Percentiles rank a stretch among this genome's conserved stretches.
These are phyloP conservation scores for Atractosteus spatula DNA, from an alignment of 2,113 vertebrate species.

Conservation along the genomic window DNA sequence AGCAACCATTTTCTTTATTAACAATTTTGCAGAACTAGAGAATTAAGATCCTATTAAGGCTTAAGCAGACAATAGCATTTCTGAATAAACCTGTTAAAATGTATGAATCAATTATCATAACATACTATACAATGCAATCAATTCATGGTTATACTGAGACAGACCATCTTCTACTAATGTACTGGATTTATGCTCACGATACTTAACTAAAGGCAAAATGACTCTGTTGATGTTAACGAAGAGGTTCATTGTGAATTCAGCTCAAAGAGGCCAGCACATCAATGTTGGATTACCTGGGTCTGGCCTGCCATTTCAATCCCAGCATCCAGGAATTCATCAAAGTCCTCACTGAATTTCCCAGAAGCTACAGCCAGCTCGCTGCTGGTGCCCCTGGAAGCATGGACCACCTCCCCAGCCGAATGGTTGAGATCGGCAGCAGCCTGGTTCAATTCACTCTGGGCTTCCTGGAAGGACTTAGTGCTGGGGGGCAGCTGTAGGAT, in stretches of 20 bases:
- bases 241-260: no score
- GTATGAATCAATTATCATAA: no score
- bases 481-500: slow-evolving; percentile 81
- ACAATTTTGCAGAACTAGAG: neutral
- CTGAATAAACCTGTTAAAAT: no score
- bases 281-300: slow-evolving; percentile 74
- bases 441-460: slow-evolving; percentile 94
- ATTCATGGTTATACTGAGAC: no score
- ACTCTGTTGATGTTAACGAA: no score
- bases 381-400: slow-evolving; percentile 89
- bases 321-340: slow-evolving; percentile 96
- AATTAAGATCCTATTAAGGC: neutral
- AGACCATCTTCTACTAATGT: no score
- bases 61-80: neutral
- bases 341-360: slow-evolving; percentile 96
- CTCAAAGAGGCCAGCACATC: no score
- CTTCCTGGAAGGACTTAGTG: slow-evolving; percentile 94
- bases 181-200: no score
- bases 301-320: slow-evolving; percentile 98
- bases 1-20: no score
- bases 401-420: slow-evolving; percentile 94
- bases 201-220: no score
- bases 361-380: slow-evolving; percentile 90
- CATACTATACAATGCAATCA: no score
- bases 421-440: slow-evolving; percentile 96